Conservation (phyloP, 2,888 invertebrate species). For the Teleiodes luculella region DNA sequence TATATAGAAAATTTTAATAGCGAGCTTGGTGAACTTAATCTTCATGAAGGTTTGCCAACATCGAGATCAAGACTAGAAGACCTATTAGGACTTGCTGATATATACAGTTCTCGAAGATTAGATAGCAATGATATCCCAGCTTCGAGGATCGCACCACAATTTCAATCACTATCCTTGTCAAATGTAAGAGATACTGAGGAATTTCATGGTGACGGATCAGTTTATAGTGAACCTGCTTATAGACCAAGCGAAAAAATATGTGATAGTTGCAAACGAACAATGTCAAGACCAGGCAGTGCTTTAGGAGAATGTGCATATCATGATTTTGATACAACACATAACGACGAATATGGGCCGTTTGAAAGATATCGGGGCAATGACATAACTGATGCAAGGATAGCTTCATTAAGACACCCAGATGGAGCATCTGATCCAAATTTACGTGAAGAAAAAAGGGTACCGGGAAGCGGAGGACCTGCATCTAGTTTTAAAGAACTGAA, state of each 20-base stretch:
- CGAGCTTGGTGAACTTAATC: slow-evolving; percentile 60
- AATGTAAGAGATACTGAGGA: slow-evolving; percentile 84
- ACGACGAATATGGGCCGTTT: slow-evolving; percentile 78
- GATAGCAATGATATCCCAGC: slow-evolving; percentile 81
- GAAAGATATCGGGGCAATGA: slow-evolving; percentile 80
- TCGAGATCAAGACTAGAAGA: slow-evolving; percentile 85
- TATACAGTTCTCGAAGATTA: slow-evolving; percentile 87
- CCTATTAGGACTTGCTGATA: slow-evolving; percentile 87
- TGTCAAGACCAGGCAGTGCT: slow-evolving; percentile 83
- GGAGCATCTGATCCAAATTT: slow-evolving; percentile 96
- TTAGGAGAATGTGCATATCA: slow-evolving; percentile 82
- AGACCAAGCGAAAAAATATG: slow-evolving; percentile 85
- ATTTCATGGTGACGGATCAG: slow-evolving; percentile 86
- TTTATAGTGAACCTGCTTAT: slow-evolving; percentile 92
- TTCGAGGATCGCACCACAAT: slow-evolving; percentile 78
- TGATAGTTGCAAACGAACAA: slow-evolving; percentile 85
- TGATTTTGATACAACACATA: slow-evolving; percentile 74
- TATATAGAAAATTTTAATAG: slow-evolving; percentile 73
- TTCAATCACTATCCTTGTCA: slow-evolving; percentile 84
- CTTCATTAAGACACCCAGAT: slow-evolving; percentile 91
- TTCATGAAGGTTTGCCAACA: slow-evolving; percentile 68
- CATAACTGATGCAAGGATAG: slow-evolving; percentile 78
- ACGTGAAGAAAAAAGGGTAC: slow-evolving; percentile 82
- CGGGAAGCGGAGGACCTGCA: slow-evolving; percentile 81
- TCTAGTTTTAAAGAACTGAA: slow-evolving; percentile 75